phyloP scores from a whole-genome alignment of 2,797 vertebrate species.

The Spea hammondii region DNA sequence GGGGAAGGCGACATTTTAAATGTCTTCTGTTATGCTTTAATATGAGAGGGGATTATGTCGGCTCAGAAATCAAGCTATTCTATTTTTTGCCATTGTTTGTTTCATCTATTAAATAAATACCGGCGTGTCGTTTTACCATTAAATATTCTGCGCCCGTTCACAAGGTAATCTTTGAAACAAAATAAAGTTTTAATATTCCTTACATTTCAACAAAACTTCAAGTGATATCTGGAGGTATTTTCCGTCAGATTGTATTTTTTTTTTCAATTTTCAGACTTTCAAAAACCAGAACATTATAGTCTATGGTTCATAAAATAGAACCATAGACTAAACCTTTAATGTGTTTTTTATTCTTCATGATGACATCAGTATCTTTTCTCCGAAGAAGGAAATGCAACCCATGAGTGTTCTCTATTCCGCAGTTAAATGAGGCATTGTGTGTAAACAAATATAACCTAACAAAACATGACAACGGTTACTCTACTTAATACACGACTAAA shows the following conservation, averaged over 20 bases:
- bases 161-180: slow-evolving; percentile 6
- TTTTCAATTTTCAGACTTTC: slow-evolving; percentile 47
- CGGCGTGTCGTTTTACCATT: slow-evolving; percentile 5
- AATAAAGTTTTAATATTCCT: slow-evolving; percentile 19
- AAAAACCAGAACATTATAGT: slow-evolving; percentile 60
- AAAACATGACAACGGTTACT: slow-evolving; percentile 35
- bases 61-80: too few relatives aligned
- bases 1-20: not conserved
- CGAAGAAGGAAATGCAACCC: slow-evolving; percentile 58
- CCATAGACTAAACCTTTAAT: slow-evolving; percentile 72
- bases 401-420: slow-evolving; percentile 58
- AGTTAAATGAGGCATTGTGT: slow-evolving; percentile 54
- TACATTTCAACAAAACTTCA: slow-evolving; percentile 12
- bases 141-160: not conserved
- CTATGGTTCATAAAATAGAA: too few relatives aligned
- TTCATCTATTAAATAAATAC: slow-evolving; percentile 8
- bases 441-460: slow-evolving; percentile 55
- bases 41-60: too few relatives aligned
- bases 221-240: slow-evolving; percentile 21
- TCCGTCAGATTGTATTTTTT: slow-evolving; percentile 47
- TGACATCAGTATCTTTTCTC: slow-evolving; percentile 81
- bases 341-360: slow-evolving; percentile 79
- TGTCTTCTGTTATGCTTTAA: too few relatives aligned
- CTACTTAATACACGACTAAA: slow-evolving; percentile 29
- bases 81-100: not conserved